Percentiles rank a stretch among this genome's conserved stretches.
Evolutionary conservation across 2,113 vertebrate genomes (phyloP).

Genomic region (Microcebus jonahi): DNA sequence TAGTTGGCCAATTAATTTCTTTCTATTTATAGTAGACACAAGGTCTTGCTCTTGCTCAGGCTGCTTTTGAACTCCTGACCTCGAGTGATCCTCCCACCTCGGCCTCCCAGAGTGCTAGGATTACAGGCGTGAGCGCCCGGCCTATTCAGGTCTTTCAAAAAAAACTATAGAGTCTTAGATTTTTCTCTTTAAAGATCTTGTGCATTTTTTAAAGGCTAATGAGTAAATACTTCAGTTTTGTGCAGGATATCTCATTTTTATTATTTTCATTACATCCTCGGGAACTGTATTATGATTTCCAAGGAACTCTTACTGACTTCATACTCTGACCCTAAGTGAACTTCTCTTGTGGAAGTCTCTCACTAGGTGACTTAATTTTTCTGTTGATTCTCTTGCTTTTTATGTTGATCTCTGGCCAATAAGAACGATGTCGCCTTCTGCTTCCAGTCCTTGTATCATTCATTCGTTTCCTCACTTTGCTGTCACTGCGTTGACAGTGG

Average conservation of each 20-base stretch:
- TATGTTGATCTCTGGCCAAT: background rate
- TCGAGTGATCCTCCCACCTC: rapidly evolving
- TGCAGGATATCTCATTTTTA: background rate
- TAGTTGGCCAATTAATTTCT: no score
- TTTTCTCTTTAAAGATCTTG: background rate
- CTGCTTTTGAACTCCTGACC: no score
- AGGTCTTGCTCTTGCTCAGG: no score
- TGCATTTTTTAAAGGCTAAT: background rate
- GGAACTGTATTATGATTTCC: background rate
- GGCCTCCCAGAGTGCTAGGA: no score
- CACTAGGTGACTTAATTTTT: background rate
- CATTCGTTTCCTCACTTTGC: no score
- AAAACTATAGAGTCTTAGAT: background rate
- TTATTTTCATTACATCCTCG: background rate
- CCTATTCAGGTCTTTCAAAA: background rate
- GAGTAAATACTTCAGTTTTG: background rate
- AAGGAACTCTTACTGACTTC: background rate
- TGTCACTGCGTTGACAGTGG: no score
- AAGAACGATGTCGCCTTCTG: background rate
- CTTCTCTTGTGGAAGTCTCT: background rate
- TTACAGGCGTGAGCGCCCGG: no score
- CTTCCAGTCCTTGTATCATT: no score
- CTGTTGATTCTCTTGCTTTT: background rate
- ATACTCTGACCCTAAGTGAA: background rate
- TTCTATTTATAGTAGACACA: no score